Evolutionary conservation across 1,140 invertebrate species (phyloP).

Genomic region (Steinernema feltiae): DNA sequence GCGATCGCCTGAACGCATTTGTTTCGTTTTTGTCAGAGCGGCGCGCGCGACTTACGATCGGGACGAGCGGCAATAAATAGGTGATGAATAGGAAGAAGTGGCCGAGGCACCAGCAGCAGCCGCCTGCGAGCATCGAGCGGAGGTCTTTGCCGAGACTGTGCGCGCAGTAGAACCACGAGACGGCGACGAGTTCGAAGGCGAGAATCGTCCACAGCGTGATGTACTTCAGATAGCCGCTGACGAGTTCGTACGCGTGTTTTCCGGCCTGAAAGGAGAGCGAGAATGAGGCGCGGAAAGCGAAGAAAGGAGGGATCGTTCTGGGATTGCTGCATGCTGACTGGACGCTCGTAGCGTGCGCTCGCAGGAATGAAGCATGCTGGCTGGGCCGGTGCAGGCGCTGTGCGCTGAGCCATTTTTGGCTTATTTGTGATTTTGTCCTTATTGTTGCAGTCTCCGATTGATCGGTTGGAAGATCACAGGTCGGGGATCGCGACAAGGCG

Average conservation of each 20-base stretch:
- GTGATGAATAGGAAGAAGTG: conserved; percentile 49
- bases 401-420: too few species aligned
- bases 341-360: too few species aligned
- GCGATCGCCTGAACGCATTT: conserved; percentile 42
- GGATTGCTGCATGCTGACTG: too few species aligned
- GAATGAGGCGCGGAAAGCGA: too few species aligned
- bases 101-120: conserved; percentile 54
- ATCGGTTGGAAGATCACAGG: too few species aligned
- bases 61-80: conserved; percentile 46
- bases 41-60: conserved; percentile 41
- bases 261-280: conserved; percentile 55
- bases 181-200: conserved; percentile 48
- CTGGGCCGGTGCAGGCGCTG: too few species aligned
- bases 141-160: conserved; percentile 52
- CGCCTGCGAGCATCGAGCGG: conserved; percentile 41
- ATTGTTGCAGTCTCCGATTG: too few species aligned
- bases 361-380: too few species aligned
- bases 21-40: conserved; percentile 8
- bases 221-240: conserved; percentile 52
- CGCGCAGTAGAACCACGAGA: conserved; percentile 57
- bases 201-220: conserved; percentile 52
- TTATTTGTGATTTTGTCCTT: too few species aligned
- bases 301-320: too few species aligned
- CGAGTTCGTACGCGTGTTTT: conserved; percentile 50
- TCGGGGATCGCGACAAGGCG: too few species aligned